Percentiles rank a stretch among this genome's conserved stretches.
Evolutionary conservation across 2,113 vertebrate genomes (phyloP).

Genomic region (Pteronura brasiliensis): DNA sequence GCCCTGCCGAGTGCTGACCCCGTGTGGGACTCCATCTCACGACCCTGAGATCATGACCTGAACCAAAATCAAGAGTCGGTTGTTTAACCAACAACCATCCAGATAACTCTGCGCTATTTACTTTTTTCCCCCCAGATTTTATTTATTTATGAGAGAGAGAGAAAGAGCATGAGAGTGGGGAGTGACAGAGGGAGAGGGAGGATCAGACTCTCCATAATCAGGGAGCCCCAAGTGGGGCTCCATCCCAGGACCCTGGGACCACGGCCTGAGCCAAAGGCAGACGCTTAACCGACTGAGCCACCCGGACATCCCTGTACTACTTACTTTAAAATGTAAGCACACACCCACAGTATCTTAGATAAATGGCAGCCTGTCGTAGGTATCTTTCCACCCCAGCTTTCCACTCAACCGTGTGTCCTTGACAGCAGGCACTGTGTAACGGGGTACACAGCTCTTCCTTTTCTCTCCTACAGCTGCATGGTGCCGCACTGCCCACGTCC

Average conservation of each 20-base stretch:
- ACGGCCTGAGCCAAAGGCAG: not conserved
- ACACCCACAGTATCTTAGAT: not conserved
- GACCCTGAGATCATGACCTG: not conserved
- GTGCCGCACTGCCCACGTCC: rapidly evolving
- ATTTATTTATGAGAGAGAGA: not conserved
- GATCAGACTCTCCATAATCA: not conserved
- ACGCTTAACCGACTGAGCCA: not conserved
- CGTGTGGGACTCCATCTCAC: not conserved
- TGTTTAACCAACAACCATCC: not conserved
- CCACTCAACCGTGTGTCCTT: no score
- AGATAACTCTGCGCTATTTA: not conserved
- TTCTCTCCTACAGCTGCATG: not conserved
- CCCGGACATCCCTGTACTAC: not conserved
- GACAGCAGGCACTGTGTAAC: not conserved
- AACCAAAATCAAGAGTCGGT: not conserved
- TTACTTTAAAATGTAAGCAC: not conserved
- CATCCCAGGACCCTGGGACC: not conserved
- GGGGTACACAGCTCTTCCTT: no score
- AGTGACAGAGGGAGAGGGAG: not conserved
- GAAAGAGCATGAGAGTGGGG: not conserved
- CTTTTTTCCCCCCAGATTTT: not conserved
- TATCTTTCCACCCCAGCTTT: not conserved
- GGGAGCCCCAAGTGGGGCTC: not conserved
- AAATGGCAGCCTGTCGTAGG: not conserved
- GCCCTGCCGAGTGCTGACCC: not conserved